These are phyloP conservation scores for Marmota monax DNA, from an alignment of 2,113 vertebrate genomes.

Conservation along the genomic window DNA sequence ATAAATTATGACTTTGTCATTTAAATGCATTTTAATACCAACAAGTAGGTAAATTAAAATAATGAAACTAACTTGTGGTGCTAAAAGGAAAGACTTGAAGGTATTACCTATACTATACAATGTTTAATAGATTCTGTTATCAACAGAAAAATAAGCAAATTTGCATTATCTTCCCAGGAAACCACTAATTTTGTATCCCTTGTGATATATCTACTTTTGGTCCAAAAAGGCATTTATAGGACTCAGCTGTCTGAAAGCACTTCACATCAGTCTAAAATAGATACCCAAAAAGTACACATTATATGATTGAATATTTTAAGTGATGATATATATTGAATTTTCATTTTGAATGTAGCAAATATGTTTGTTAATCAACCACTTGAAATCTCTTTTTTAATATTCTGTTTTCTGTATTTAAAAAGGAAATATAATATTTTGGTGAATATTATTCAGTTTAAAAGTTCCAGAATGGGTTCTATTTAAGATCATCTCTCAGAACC, in stretches of 20 bases:
- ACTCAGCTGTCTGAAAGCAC: neutral
- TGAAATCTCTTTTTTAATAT: neutral
- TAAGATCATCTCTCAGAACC: neutral
- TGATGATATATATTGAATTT: neutral
- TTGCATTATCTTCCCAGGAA: neutral
- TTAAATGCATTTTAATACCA: conserved; percentile 20
- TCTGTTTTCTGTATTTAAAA: conserved; percentile 23
- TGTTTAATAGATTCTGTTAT: neutral
- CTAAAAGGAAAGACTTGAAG: conserved; percentile 49
- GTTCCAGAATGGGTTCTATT: neutral
- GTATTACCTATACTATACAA: neutral
- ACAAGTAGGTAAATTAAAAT: neutral
- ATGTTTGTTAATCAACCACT: neutral
- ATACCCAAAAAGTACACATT: neutral
- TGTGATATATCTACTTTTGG: neutral
- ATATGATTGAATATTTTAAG: neutral
- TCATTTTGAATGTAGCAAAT: conserved; percentile 11
- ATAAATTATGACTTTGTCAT: conserved; percentile 21
- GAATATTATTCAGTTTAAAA: conserved; percentile 30
- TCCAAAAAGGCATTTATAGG: neutral
- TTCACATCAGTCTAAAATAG: neutral
- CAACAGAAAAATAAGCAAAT: conserved; percentile 11
- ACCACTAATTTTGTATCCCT: neutral
- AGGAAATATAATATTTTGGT: neutral
- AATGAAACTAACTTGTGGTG: conserved; percentile 47